Evolutionary conservation across 1,140 invertebrate genomes (phyloP).

Genomic region (Aphidius gifuensis): DNA sequence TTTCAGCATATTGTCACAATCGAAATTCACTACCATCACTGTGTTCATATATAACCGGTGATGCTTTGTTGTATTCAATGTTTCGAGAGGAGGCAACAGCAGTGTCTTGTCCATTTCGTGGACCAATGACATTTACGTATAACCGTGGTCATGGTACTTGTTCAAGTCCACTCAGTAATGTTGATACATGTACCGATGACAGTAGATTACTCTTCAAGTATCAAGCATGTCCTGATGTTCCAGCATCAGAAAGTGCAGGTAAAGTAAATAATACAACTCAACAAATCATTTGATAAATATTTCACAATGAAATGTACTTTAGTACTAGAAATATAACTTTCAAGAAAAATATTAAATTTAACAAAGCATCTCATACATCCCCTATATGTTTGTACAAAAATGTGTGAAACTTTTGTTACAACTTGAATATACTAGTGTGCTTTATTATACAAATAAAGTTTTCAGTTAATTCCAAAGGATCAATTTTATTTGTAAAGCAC

Average conservation of each 20-base stretch:
- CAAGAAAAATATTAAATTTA: too few species aligned
- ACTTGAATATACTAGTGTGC: too few species aligned
- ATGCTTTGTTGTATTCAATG: constrained; percentile 83
- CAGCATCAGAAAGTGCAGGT: constrained; percentile 80
- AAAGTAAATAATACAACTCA: constrained; percentile 28
- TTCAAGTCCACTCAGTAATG: constrained; percentile 75
- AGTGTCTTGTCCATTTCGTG: constrained; percentile 79
- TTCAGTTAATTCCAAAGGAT: too few species aligned
- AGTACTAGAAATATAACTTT: too few species aligned
- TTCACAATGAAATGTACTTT: neutral
- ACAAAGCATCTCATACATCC: too few species aligned
- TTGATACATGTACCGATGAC: constrained; percentile 87
- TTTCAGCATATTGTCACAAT: constrained; percentile 76
- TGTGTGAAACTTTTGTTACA: too few species aligned
- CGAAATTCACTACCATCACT: constrained; percentile 72
- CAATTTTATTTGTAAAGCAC: neutral
- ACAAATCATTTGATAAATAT: neutral
- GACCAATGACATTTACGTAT: constrained; percentile 81
- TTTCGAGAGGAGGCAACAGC: constrained; percentile 77
- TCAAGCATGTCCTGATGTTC: constrained; percentile 87
- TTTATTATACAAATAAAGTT: too few species aligned
- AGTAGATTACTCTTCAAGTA: constrained; percentile 81
- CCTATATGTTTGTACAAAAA: too few species aligned
- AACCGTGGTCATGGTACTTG: constrained; percentile 83
- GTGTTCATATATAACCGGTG: constrained; percentile 82